phyloP scores from a whole-genome alignment of 1,140 invertebrate species.

The Yoshiicerus persimilis region DNA sequence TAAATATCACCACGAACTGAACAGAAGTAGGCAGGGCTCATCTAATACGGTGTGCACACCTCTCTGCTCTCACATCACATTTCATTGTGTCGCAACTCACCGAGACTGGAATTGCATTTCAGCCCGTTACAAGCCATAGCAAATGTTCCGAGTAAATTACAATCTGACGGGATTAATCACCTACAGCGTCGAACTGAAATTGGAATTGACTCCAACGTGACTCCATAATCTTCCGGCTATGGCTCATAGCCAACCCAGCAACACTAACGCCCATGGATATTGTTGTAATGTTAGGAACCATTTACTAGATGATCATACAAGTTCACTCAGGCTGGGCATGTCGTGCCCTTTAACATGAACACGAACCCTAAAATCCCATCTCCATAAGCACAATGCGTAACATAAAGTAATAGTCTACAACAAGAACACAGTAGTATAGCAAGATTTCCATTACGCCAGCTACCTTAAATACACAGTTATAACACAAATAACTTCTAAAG shows the following conservation, averaged over 20 bases:
- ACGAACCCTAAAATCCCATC: background rate
- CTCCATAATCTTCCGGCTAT: background rate
- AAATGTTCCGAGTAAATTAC: conserved; percentile 36
- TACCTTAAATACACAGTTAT: too few species aligned
- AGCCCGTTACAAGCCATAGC: conserved; percentile 18
- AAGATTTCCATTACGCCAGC: too few species aligned
- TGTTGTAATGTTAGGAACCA: background rate
- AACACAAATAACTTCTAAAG: too few species aligned
- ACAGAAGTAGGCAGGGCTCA: background rate
- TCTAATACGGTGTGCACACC: background rate
- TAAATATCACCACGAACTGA: background rate
- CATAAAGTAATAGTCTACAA: background rate
- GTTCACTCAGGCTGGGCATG: background rate
- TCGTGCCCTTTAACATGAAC: background rate
- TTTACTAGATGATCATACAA: background rate
- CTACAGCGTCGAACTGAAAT: conserved; percentile 3
- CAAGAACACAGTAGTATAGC: background rate
- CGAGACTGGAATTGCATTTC: conserved; percentile 26
- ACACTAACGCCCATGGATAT: background rate
- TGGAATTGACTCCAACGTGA: conserved; percentile 8
- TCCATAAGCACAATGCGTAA: background rate
- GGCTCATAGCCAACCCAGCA: background rate
- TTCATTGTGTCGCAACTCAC: conserved; percentile 26
- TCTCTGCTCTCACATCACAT: conserved; percentile 16
- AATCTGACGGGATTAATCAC: conserved; percentile 37